Evolutionary conservation across 2,888 invertebrate species (phyloP).

Genomic region (Platypus cylindrus): DNA sequence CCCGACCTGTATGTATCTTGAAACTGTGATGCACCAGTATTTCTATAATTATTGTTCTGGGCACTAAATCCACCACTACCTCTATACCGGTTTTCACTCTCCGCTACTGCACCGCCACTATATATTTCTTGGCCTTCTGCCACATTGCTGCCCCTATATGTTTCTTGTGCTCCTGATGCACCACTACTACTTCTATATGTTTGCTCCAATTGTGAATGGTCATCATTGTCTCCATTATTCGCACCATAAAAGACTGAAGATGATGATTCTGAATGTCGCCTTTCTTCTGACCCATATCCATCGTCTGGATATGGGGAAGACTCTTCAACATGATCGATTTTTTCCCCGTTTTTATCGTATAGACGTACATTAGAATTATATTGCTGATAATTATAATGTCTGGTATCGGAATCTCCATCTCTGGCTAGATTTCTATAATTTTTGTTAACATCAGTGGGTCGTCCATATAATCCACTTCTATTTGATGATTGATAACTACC

Average conservation of each 20-base stretch:
- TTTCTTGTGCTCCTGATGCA: too few species aligned
- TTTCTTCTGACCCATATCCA: too few species aligned
- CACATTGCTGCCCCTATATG: constrained; percentile 2
- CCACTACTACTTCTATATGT: too few species aligned
- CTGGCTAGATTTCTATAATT: constrained; percentile 4
- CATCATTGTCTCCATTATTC: too few species aligned
- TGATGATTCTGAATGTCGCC: not conserved
- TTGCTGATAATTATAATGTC: constrained; percentile 10
- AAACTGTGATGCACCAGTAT: not conserved
- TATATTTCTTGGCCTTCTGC: constrained; percentile 5
- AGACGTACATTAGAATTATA: constrained; percentile 3
- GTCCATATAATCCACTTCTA: constrained; percentile 24
- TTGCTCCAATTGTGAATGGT: too few species aligned
- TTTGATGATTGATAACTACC: constrained; percentile 22
- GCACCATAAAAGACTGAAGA: too few species aligned
- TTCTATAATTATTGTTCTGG: too few species aligned
- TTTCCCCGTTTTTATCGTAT: constrained; percentile 5
- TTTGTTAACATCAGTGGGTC: constrained; percentile 13
- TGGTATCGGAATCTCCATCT: constrained; percentile 9
- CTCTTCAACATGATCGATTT: constrained; percentile 16
- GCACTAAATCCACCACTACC: too few species aligned
- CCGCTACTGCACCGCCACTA: too few species aligned
- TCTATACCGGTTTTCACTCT: too few species aligned
- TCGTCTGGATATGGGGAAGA: too few species aligned
- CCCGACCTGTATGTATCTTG: constrained; percentile 1